A percentile compares a stretch with the other conserved stretches of the same genome.
phyloP scores from a whole-genome alignment of 2,113 vertebrate species.

The Tinamus guttatus region DNA sequence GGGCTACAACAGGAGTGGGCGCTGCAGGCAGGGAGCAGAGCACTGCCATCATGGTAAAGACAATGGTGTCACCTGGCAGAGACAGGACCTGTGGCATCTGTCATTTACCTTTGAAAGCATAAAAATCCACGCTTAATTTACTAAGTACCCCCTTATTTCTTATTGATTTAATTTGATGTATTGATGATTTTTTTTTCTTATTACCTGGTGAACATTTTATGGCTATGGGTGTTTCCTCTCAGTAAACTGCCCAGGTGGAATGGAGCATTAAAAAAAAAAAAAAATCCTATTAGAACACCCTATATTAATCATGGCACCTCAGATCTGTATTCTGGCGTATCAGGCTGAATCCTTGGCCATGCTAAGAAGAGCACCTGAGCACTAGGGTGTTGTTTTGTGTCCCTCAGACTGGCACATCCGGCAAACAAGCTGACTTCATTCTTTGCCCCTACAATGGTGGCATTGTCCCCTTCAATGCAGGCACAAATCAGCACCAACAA shows the following conservation, averaged over 20 bases:
- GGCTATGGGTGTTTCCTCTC: not conserved
- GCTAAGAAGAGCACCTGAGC: not conserved
- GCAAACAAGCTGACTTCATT: slow-evolving; percentile 12
- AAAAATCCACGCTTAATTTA: not conserved
- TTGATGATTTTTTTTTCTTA: not conserved
- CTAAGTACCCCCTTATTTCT: not conserved
- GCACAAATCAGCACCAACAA: slow-evolving; percentile 10
- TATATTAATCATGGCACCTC: not conserved
- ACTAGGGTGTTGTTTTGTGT: slow-evolving; percentile 28
- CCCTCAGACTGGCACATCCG: not conserved
- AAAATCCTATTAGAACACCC: not conserved
- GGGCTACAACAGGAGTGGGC: not conserved
- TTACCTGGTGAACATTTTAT: not conserved
- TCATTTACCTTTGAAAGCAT: not conserved
- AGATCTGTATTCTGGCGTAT: not conserved
- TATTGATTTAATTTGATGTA: not conserved
- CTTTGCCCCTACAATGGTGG: slow-evolving; percentile 29
- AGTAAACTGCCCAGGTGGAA: not conserved
- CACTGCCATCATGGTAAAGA: not conserved
- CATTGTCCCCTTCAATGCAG: slow-evolving; percentile 30
- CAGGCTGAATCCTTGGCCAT: not conserved
- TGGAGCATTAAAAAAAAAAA: not conserved
- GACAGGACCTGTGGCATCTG: too few species aligned
- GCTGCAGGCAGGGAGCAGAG: fast-evolving
- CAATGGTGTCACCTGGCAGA: not conserved